Evolutionary conservation across 2,113 vertebrate genomes (phyloP).

Genomic region (Perca flavescens): DNA sequence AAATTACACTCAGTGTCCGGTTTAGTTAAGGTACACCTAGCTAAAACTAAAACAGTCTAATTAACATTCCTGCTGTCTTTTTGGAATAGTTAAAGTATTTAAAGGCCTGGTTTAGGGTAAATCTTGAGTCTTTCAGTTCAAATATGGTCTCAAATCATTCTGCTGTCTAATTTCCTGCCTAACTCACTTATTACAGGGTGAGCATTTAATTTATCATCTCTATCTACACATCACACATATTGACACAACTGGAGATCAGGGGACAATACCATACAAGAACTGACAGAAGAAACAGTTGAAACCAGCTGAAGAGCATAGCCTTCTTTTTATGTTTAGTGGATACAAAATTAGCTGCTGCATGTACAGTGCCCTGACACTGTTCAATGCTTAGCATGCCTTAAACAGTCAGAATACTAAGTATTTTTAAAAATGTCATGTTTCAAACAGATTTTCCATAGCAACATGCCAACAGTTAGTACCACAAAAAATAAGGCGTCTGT

Average conservation of each 20-base stretch:
- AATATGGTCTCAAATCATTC: neutral
- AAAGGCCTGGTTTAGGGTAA: neutral
- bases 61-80: neutral
- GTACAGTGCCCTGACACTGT: neutral
- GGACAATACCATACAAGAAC: neutral
- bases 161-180: neutral
- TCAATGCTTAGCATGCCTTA: neutral
- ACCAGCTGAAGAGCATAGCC: neutral
- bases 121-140: neutral
- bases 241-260: neutral
- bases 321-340: neutral
- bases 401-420: slow-evolving; percentile 32
- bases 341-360: neutral
- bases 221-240: neutral
- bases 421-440: slow-evolving; percentile 50
- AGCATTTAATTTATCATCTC: neutral
- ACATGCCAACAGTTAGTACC: slow-evolving; percentile 44
- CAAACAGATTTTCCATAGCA: slow-evolving; percentile 29
- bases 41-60: neutral
- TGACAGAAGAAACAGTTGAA: neutral
- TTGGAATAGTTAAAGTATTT: neutral
- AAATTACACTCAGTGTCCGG: neutral
- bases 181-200: neutral
- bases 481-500: slow-evolving; percentile 42
- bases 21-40: neutral